A percentile compares a stretch with the other conserved stretches of the same genome.
These are phyloP conservation scores for Penaeus chinensis DNA, from an alignment of 1,140 invertebrate genomes.

Conservation along the genomic window DNA sequence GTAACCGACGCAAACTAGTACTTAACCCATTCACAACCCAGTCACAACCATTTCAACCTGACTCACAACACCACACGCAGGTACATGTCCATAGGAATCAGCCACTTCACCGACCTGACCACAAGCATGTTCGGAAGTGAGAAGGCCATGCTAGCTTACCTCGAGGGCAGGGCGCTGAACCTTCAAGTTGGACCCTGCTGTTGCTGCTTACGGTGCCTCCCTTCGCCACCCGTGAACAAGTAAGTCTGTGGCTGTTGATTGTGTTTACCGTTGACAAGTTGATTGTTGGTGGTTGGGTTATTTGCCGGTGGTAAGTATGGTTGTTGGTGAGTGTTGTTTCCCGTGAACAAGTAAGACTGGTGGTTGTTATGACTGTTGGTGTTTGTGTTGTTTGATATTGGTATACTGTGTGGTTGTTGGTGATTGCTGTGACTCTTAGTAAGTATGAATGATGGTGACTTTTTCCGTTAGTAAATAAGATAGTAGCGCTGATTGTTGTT, in stretches of 20 bases:
- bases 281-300: no score
- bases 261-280: no score
- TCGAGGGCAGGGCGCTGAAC: not conserved
- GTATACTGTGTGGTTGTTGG: no score
- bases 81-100: conserved; percentile 29
- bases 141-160: conserved; percentile 3
- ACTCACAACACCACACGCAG: not conserved
- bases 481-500: no score
- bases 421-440: no score
- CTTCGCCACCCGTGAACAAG: not conserved
- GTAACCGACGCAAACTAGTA: not conserved
- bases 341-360: no score
- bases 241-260: not conserved
- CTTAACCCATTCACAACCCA: not conserved
- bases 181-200: conserved; percentile 6
- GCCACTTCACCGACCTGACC: conserved; percentile 44
- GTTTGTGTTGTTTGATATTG: no score
- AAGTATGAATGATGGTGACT: no score
- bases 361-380: no score
- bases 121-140: conserved; percentile 29
- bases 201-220: conserved; percentile 23
- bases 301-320: no score
- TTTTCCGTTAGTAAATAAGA: no score
- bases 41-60: not conserved
- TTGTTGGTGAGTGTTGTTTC: no score